A percentile compares a stretch with the other conserved stretches of the same genome.
Evolutionary conservation across 1,140 invertebrate genomes (phyloP).

Genomic region (Mactra quadrangularis): DNA sequence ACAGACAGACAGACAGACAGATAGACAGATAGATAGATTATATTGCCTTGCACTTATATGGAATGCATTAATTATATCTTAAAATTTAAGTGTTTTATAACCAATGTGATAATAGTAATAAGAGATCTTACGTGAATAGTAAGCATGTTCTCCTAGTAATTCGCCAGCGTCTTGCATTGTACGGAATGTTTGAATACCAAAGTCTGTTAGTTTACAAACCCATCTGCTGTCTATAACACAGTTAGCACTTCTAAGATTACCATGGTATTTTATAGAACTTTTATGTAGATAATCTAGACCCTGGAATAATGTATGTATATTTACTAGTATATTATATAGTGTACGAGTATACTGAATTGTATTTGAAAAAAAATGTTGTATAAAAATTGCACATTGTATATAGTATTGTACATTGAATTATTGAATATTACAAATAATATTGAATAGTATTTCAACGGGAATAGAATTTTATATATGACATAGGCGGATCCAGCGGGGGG

Average conservation of each 20-base stretch:
- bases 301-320: constrained; percentile 83
- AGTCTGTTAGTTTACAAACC: constrained; percentile 96
- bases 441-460: too few species aligned
- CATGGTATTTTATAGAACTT: constrained; percentile 92
- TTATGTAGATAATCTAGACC: constrained; percentile 96
- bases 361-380: too few species aligned
- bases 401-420: neutral
- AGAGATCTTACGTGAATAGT: constrained; percentile 36
- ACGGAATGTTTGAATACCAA: constrained; percentile 89
- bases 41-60: neutral
- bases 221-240: constrained; percentile 94
- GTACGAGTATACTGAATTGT: too few species aligned
- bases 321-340: too few species aligned
- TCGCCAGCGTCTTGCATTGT: constrained; percentile 3
- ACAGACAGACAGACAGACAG: constrained; percentile 48
- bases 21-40: too few species aligned
- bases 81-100: too few species aligned
- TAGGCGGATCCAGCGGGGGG: too few species aligned
- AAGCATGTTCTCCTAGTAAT: constrained; percentile 22
- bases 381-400: neutral
- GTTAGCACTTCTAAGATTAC: constrained; percentile 98
- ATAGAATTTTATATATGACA: too few species aligned
- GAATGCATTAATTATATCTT: too few species aligned
- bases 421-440: neutral
- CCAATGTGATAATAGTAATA: too few species aligned